These are phyloP conservation scores for Achroia grisella DNA, from an alignment of 1,140 invertebrate genomes.

Conservation along the genomic window DNA sequence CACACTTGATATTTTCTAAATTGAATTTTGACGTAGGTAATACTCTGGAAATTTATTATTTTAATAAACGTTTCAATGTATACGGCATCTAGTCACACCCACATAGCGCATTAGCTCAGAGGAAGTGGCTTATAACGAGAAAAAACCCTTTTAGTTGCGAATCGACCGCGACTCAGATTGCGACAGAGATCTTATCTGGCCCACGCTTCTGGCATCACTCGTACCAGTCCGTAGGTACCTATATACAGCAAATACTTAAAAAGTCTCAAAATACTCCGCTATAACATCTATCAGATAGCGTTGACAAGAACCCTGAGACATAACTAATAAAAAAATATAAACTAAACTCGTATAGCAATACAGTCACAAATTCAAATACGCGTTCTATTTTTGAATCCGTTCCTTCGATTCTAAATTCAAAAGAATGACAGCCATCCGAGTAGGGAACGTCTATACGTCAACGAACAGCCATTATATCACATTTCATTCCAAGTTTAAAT, in stretches of 20 bases:
- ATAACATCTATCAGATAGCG: conserved; percentile 30
- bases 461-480: conserved; percentile 40
- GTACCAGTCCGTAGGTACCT: conserved; percentile 22
- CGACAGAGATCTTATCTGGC: conserved; percentile 26
- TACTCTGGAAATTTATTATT: not conserved
- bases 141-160: conserved; percentile 46
- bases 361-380: not conserved
- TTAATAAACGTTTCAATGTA: conserved; percentile 19
- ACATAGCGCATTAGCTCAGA: conserved; percentile 30
- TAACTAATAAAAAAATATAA: not conserved
- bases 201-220: conserved; percentile 46
- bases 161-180: conserved; percentile 50
- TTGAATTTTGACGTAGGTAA: not conserved
- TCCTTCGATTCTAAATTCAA: conserved; percentile 16
- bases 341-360: not conserved
- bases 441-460: conserved; percentile 33
- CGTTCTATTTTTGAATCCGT: conserved; percentile 2
- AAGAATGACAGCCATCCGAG: conserved; percentile 19
- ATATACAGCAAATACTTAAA: conserved; percentile 15
- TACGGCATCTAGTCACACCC: conserved; percentile 18
- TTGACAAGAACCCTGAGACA: conserved; percentile 2
- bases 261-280: conserved; percentile 33
- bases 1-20: not conserved
- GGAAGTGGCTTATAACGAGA: conserved; percentile 30
- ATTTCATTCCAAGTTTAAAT: conserved; percentile 48